A percentile compares a stretch with the other conserved stretches of the same genome.
Evolutionary conservation across 2,888 invertebrate genomes (phyloP).

Genomic region (Tigriopus californicus): DNA sequence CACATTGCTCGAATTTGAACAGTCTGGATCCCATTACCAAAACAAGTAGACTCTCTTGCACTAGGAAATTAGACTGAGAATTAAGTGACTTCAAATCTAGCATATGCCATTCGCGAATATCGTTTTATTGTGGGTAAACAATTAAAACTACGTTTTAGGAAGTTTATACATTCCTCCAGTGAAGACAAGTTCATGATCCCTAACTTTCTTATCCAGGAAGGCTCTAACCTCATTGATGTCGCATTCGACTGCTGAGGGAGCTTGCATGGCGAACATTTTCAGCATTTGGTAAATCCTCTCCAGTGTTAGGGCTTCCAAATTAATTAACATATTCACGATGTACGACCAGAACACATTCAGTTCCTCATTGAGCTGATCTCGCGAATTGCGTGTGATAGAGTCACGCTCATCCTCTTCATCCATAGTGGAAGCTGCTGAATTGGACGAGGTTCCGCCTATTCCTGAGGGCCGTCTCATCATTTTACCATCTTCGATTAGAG

Average conservation of each 20-base stretch:
- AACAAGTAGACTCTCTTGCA: too few relatives aligned
- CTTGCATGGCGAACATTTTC: conserved; percentile 88
- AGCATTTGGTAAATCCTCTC: conserved; percentile 90
- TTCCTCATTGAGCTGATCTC: conserved; percentile 68
- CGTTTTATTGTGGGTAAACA: background rate
- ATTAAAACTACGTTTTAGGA: conserved; percentile 38
- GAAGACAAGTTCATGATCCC: conserved; percentile 66
- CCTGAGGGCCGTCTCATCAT: conserved; percentile 1
- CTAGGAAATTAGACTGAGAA: too few relatives aligned
- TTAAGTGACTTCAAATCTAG: too few relatives aligned
- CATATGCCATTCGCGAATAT: background rate
- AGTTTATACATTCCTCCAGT: conserved; percentile 72
- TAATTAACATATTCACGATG: conserved; percentile 89
- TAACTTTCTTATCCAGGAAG: conserved; percentile 78
- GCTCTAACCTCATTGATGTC: conserved; percentile 65
- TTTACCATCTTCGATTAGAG: conserved; percentile 27
- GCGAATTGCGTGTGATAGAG: conserved; percentile 24
- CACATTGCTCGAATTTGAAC: too few relatives aligned
- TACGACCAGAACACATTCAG: conserved; percentile 75
- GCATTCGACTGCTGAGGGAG: conserved; percentile 66
- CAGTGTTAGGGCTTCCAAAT: conserved; percentile 70
- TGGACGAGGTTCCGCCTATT: background rate
- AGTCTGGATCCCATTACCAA: too few relatives aligned
- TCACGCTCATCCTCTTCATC: conserved; percentile 16
- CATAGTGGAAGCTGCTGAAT: background rate